phyloP scores from a whole-genome alignment of 2,113 vertebrate genomes.

The Cephalopholis sonnerati region DNA sequence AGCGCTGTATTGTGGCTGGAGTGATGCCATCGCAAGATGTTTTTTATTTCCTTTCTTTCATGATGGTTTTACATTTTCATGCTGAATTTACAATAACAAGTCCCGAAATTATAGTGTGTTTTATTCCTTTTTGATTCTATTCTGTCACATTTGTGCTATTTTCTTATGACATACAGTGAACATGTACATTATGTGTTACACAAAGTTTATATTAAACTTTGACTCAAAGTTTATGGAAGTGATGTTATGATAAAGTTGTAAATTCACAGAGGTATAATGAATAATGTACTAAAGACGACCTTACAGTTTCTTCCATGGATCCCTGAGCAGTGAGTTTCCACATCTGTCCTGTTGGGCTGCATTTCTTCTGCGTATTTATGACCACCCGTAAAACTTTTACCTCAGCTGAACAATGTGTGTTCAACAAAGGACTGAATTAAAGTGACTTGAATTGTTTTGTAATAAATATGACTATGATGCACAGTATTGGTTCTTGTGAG shows the following conservation, averaged over 20 bases:
- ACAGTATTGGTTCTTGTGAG: background rate
- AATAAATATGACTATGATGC: conserved; percentile 26
- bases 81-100: background rate
- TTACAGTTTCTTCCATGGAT: background rate
- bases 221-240: background rate
- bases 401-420: conserved; percentile 18
- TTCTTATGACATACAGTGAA: background rate
- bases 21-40: too few species aligned
- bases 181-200: background rate
- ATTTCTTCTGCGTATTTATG: conserved; percentile 25
- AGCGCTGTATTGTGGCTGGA: too few species aligned
- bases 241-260: background rate
- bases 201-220: background rate
- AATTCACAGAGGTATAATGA: conserved; percentile 1
- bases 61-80: background rate
- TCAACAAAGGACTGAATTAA: background rate
- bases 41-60: background rate
- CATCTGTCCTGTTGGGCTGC: background rate
- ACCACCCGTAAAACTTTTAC: conserved; percentile 39
- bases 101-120: background rate
- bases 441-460: conserved; percentile 44
- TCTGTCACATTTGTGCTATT: background rate
- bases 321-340: background rate
- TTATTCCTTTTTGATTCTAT: background rate
- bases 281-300: conserved; percentile 15